These are phyloP conservation scores for Myotis yumanensis DNA, from an alignment of 2,113 vertebrate genomes.

Conservation along the genomic window DNA sequence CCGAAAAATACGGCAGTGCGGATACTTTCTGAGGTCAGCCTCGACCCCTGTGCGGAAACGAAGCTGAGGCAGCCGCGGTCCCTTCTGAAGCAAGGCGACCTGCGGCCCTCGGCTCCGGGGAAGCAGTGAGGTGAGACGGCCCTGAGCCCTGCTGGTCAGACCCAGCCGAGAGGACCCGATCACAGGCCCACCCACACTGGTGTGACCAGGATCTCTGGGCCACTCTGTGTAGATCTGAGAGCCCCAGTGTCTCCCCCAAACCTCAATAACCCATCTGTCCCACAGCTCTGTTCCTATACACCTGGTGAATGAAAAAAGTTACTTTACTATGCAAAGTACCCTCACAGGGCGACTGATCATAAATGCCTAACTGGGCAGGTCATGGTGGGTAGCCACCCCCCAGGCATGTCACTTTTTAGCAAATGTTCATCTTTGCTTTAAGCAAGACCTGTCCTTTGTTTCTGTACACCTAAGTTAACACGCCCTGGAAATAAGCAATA, in stretches of 20 bases:
- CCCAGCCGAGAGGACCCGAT: not conserved
- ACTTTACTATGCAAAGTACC: not conserved
- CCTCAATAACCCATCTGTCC: not conserved
- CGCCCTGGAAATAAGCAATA: not conserved
- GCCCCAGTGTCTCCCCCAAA: not conserved
- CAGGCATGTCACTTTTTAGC: not conserved
- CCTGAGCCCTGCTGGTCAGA: not conserved
- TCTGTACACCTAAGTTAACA: not conserved
- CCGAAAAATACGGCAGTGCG: not conserved
- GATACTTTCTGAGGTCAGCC: not conserved
- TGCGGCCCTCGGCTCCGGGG: rapidly evolving
- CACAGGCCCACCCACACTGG: not conserved
- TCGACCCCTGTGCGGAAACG: not conserved
- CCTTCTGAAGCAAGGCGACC: not conserved
- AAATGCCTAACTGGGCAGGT: not conserved
- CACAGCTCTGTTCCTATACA: not conserved
- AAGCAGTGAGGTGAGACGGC: not conserved
- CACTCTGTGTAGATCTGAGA: not conserved
- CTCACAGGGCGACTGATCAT: not conserved
- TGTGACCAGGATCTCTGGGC: not conserved
- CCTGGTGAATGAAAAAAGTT: not conserved
- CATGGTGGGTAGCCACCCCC: not conserved
- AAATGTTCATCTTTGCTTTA: not conserved
- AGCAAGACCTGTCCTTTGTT: not conserved
- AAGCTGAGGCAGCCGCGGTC: not conserved